Evolutionary conservation across 2,888 invertebrate genomes (phyloP).

Genomic region (Chironomus tentans): DNA sequence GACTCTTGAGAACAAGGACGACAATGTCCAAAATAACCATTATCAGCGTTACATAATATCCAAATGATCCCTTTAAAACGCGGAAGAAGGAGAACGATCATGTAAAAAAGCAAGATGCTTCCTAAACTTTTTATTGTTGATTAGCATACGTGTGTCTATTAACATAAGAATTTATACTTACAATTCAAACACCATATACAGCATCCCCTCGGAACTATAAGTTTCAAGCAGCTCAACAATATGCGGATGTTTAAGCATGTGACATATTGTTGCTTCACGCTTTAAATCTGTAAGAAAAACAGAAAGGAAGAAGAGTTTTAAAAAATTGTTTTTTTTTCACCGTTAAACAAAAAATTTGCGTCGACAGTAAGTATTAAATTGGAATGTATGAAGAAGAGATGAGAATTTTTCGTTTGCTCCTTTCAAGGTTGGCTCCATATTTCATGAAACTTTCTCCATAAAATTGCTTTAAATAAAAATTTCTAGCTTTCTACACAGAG

Average conservation of each 20-base stretch:
- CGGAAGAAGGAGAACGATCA: too few species aligned
- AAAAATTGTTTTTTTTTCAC: background rate
- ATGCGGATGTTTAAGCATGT: conserved; percentile 97
- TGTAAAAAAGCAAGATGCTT: too few species aligned
- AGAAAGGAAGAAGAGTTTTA: background rate
- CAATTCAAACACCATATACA: conserved; percentile 99
- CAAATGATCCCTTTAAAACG: too few species aligned
- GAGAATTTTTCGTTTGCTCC: background rate
- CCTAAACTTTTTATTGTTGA: too few species aligned
- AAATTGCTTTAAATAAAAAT: too few species aligned
- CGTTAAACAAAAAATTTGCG: background rate
- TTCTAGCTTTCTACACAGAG: too few species aligned
- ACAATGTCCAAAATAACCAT: too few species aligned
- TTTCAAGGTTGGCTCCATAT: background rate
- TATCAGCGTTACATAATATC: too few species aligned
- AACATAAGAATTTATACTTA: conserved; percentile 51
- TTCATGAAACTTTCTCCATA: background rate
- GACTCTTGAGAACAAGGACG: too few species aligned
- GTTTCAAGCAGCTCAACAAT: conserved; percentile 97
- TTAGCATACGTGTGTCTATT: too few species aligned
- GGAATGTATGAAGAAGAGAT: background rate
- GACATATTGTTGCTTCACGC: conserved; percentile 96
- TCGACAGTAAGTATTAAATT: background rate
- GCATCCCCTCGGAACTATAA: conserved; percentile 96
- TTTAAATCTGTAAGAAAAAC: conserved; percentile 73